Percentiles rank a stretch among this genome's conserved stretches.
Conservation (phyloP, 2,113 vertebrate genomes). For the Sphaerodactylus townsendi region DNA sequence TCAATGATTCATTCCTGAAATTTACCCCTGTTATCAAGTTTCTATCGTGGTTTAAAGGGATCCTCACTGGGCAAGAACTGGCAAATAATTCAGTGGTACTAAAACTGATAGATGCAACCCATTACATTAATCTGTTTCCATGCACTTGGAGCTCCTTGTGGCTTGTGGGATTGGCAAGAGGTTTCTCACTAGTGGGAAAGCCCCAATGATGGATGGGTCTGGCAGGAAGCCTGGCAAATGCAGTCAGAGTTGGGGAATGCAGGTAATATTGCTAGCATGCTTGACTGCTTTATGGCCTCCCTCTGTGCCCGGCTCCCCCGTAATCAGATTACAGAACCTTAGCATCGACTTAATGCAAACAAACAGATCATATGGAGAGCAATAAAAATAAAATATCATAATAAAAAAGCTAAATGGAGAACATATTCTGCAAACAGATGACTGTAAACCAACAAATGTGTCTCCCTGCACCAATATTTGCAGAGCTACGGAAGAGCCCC, state of each 20-base stretch:
- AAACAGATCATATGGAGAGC: conserved; percentile 57
- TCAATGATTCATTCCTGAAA: too few species aligned
- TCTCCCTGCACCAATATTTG: conserved; percentile 35
- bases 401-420: conserved; percentile 56
- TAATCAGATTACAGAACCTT: conserved; percentile 64
- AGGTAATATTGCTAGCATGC: conserved; percentile 18
- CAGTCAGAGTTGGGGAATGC: not conserved
- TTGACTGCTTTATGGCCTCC: conserved; percentile 20
- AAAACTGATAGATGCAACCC: not conserved
- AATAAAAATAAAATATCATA: conserved; percentile 68
- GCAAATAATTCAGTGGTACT: not conserved
- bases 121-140: not conserved
- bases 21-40: too few species aligned
- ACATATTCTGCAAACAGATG: conserved; percentile 46
- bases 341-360: conserved; percentile 58
- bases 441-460: conserved; percentile 59
- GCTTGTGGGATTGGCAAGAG: not conserved
- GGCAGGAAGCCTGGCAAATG: not conserved
- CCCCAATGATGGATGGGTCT: not conserved
- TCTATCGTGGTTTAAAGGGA: too few species aligned
- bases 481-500: conserved; percentile 36
- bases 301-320: conserved; percentile 15
- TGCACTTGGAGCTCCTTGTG: not conserved
- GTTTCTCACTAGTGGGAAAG: not conserved
- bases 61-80: not conserved